Base-by-base conservation (phyloP, 2,888 invertebrate genomes). In the Eristalis pertinax region DNA sequence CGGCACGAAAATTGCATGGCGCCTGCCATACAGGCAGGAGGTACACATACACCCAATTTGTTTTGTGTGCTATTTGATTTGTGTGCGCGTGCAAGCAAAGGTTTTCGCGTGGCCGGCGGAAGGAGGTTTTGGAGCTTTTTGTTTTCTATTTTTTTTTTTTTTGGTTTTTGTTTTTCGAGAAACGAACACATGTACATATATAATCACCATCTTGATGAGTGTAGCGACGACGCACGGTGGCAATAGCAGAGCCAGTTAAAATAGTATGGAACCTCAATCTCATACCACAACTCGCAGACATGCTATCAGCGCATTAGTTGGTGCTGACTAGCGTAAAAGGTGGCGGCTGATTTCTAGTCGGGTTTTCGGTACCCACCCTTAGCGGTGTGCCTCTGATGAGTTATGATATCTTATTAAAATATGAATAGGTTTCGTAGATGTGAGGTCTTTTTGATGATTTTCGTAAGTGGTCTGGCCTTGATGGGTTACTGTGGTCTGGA, bases 1-100 rank as follows among this genome's bases (percentile, higher is more conserved):
- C 85, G 73, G 86, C 83, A 79, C 86, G 79, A 79, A 87, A 87
- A 87, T 84, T 87, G 86, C 86, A 87, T 87, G 86, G 86, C 86
- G 86, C 86, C 86, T 87, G 78, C 86, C 67, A 87, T 79, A 84
- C 86, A 72, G 75, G 68, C 78, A 19, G 50, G 50, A 8, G 50
- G 50, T 50, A 50, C 50, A 50, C 50, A 50, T 19, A 50, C 50
- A 60, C 60, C 72, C 83, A 74, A 87, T 87, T 83, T 83, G 86
- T n/a, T n/a, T 83, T 76, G 13, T 87, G 74, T 82, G 64, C 38
- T 69, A 64, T 77, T 76, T 56, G 68, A 72, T 68, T 62, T 70
- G 70, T 58, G 56, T 64, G 75, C 67, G 75, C 60, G 75, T 67
- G 35, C 13, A 35, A 15, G 22, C 22, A 38, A n/a, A 38, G 35